Evolutionary conservation across 2,113 vertebrate species (phyloP), one percentile per base, ranked within the genome.

Genomic region (Antennarius striatus): DNA sequence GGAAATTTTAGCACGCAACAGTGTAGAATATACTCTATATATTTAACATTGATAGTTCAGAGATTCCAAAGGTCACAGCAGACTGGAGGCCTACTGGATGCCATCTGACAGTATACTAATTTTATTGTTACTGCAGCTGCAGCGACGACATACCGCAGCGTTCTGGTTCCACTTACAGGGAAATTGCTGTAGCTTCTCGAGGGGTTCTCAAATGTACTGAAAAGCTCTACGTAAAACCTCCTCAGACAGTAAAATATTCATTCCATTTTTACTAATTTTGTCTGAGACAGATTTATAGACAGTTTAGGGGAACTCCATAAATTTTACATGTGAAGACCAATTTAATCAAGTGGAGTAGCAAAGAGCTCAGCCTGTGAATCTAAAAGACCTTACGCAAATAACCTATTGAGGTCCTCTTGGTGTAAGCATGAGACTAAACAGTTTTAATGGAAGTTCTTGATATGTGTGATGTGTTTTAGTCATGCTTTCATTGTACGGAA

Each of bases 21-120:
- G 69, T 54, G 55, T 50, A 74, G 56, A 88, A 84, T 83, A 65
- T 88, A 22, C 22, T 22, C 22, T 22, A 73, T 74, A 73, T 71
- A 80, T 85, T 55, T 82, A 72, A 79, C 71, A 79, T 48, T 55
- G 30, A 70, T 50, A 57, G 79, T 87, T 81, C 65, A 86, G 71
- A 79, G 55, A 51, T 59, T 69, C 68, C 75, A 84, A 92, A 92
- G 90, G 90, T 90, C 86, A 90, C 15, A 55, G 79, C 62, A 77
- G 75, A 75, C 80, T 80, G 59, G 43, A 72, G 56, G 68, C 72
- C 68, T 83, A 56, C 58, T 29, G 39, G 61, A 80, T 81, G 67
- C 4, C 32, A 36, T 36, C 32, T 36, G 32, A 84, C 63, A 64
- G 62, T 60, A 77, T 81, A 74, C 69, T 85, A 84, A 90, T 86